These are phyloP conservation scores for Drosophila dunni DNA, from an alignment of 1,140 invertebrate species.

Conservation along the genomic window DNA sequence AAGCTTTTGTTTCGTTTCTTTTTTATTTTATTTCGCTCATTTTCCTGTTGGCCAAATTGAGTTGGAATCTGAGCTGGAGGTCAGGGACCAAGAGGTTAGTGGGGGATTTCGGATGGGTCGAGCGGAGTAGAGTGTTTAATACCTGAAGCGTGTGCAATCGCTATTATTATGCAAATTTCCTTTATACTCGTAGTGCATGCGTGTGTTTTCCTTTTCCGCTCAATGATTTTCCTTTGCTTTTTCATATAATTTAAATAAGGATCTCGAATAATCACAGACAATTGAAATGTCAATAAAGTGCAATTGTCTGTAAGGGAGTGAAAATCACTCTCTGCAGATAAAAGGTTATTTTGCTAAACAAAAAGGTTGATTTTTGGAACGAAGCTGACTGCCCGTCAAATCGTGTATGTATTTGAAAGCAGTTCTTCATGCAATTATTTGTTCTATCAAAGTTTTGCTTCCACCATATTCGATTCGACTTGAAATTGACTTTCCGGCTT, in stretches of 20 bases:
- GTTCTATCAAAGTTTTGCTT: slow-evolving; percentile 2
- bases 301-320: slow-evolving; percentile 52
- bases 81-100: slow-evolving; percentile 1
- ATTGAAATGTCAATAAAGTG: slow-evolving; percentile 77
- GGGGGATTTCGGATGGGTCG: slow-evolving; percentile 13
- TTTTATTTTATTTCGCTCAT: slow-evolving; percentile 32
- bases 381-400: neutral
- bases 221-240: slow-evolving; percentile 20
- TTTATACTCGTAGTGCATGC: slow-evolving; percentile 74
- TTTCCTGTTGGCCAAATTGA: slow-evolving; percentile 60
- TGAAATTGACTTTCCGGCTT: slow-evolving; percentile 18
- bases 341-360: neutral
- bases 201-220: slow-evolving; percentile 37
- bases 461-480: neutral
- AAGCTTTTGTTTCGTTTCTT: slow-evolving; percentile 26
- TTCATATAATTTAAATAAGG: slow-evolving; percentile 60
- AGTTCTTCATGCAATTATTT: slow-evolving; percentile 12
- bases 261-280: slow-evolving; percentile 64
- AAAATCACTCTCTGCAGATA: neutral
- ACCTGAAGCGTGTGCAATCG: slow-evolving; percentile 80
- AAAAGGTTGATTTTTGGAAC: neutral
- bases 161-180: slow-evolving; percentile 81
- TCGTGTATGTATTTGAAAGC: slow-evolving; percentile 7
- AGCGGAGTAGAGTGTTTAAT: slow-evolving; percentile 60
- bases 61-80: slow-evolving; percentile 23